Evolutionary conservation across 2,797 vertebrate species (phyloP).

Genomic region (Tokudaia tokunoshimensis): DNA sequence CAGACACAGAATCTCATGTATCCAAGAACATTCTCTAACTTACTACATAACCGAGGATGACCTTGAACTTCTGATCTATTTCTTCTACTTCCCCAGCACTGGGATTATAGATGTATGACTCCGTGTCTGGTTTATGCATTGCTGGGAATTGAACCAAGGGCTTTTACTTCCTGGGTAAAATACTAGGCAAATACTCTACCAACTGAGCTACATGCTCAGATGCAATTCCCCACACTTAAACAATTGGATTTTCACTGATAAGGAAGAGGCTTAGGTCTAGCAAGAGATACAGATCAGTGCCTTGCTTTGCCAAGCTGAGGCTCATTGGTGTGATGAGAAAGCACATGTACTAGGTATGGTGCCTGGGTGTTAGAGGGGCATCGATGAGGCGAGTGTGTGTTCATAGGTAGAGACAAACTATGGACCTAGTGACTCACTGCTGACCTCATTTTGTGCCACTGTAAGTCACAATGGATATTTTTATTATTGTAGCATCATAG

Average conservation of each 20-base stretch:
- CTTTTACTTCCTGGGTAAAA: neutral
- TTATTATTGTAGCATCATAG: neutral
- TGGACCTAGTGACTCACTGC: neutral
- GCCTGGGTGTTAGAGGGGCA: neutral
- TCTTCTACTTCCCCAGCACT: neutral
- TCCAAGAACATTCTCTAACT: neutral
- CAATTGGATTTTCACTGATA: neutral
- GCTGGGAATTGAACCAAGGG: neutral
- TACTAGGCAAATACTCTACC: neutral
- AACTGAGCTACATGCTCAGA: neutral
- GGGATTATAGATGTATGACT: neutral
- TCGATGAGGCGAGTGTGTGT: neutral
- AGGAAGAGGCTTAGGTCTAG: neutral
- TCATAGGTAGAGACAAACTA: neutral
- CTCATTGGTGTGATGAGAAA: too few species aligned
- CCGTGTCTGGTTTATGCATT: neutral
- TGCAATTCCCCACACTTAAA: neutral
- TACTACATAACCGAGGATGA: neutral
- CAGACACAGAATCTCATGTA: neutral
- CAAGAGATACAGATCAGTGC: neutral
- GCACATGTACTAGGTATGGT: neutral
- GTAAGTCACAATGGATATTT: fast-evolving
- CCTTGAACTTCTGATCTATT: neutral
- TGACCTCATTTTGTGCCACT: neutral
- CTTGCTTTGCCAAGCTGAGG: neutral